phyloP scores from a whole-genome alignment of 92 coral and sea anemone genomes.

The Epizoanthus rinbou region DNA sequence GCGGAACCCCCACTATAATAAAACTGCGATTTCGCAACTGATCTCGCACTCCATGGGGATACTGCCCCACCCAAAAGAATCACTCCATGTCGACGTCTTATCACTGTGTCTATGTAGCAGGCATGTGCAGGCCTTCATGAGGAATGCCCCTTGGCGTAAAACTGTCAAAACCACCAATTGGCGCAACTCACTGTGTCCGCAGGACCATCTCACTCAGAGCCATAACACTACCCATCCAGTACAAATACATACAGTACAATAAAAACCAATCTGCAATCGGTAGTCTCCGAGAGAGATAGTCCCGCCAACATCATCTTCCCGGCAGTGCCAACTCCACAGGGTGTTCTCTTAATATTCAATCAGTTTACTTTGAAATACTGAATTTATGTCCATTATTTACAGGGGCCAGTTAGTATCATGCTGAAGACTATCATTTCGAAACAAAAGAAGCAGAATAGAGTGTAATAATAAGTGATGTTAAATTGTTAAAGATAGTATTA shows the following conservation, averaged over 20 bases:
- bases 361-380: slow-evolving; percentile 16
- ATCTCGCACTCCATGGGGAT: slow-evolving; percentile 19
- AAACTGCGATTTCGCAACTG: slow-evolving; percentile 18
- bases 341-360: slow-evolving; percentile 15
- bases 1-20: slow-evolving; percentile 19
- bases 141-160: slow-evolving; percentile 21
- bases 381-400: slow-evolving; percentile 15
- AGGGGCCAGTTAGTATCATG: slow-evolving; percentile 19
- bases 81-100: slow-evolving; percentile 19
- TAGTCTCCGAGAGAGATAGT: slow-evolving; percentile 18
- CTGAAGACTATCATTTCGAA: slow-evolving; percentile 10
- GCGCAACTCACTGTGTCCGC: slow-evolving; percentile 20
- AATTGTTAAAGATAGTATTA: slow-evolving; percentile 14
- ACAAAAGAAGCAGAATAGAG: slow-evolving; percentile 17
- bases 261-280: slow-evolving; percentile 17
- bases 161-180: slow-evolving; percentile 8
- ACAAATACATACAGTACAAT: slow-evolving; percentile 15
- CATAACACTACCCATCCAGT: slow-evolving; percentile 18
- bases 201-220: slow-evolving; percentile 1
- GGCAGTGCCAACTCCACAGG: slow-evolving; percentile 20
- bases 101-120: slow-evolving; percentile 18
- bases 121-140: slow-evolving; percentile 19
- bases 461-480: slow-evolving; percentile 15
- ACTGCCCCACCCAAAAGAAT: slow-evolving; percentile 19
- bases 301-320: slow-evolving; percentile 20